Percentiles rank a stretch among this genome's conserved stretches.
phyloP scores from a whole-genome alignment of 2,797 vertebrate species.

The Rousettus madagascariensis region DNA sequence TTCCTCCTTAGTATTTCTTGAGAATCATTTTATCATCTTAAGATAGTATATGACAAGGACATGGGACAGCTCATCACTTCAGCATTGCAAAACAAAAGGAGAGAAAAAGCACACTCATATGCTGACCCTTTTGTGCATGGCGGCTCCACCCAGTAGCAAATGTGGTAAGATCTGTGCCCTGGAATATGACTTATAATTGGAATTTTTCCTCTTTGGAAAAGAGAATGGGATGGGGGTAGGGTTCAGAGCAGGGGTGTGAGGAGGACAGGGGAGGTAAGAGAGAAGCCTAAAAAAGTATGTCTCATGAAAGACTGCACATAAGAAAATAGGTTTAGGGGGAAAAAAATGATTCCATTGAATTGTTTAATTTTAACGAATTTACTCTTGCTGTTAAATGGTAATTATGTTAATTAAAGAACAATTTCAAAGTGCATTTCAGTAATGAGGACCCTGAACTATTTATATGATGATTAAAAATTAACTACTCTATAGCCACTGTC shows the following conservation, averaged over 20 bases:
- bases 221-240: neutral
- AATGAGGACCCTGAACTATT: neutral
- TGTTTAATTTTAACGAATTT: slow-evolving; percentile 25
- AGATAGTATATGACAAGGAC: neutral
- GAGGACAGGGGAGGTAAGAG: neutral
- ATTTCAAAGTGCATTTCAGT: neutral
- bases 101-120: neutral
- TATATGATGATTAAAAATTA: neutral
- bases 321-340: neutral
- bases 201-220: neutral
- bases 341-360: neutral
- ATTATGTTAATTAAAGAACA: neutral
- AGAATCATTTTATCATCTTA: neutral
- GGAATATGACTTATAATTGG: neutral
- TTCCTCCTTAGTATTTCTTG: neutral
- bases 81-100: neutral
- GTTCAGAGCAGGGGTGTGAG: neutral
- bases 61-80: neutral
- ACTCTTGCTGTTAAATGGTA: neutral
- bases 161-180: neutral
- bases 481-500: neutral
- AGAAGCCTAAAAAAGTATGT: slow-evolving; percentile 28
- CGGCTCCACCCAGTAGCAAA: neutral
- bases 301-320: neutral
- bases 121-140: neutral